phyloP scores from a whole-genome alignment of 2,888 invertebrate species.

The Oscheius onirici region DNA sequence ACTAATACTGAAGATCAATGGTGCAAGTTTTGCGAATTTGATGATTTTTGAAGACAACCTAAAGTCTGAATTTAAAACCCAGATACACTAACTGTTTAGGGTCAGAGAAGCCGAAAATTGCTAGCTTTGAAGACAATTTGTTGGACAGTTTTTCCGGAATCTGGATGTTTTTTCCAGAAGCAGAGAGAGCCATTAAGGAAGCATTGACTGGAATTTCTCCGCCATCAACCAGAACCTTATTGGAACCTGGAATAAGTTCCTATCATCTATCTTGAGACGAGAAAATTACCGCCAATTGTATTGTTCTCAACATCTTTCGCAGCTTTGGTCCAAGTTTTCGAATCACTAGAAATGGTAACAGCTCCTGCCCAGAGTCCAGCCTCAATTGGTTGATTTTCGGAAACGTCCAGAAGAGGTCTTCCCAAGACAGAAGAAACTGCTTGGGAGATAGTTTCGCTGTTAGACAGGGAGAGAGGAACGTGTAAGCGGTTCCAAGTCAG shows the following conservation, averaged over 20 bases:
- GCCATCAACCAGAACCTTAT: constrained; percentile 1
- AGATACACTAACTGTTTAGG: not conserved
- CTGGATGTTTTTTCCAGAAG: not conserved
- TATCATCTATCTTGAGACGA: too few relatives aligned
- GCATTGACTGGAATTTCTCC: constrained; percentile 11
- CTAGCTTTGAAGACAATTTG: not conserved
- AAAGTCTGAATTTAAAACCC: not conserved
- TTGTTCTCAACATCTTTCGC: not conserved
- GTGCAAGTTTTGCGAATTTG: not conserved
- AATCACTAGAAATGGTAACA: not conserved
- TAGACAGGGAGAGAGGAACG: not conserved
- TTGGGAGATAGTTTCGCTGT: not conserved
- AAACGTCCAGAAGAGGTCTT: constrained; percentile 10
- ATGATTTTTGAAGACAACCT: not conserved
- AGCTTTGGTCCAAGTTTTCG: not conserved
- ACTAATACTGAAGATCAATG: not conserved
- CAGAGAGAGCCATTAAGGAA: not conserved
- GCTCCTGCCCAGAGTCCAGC: constrained; percentile 14
- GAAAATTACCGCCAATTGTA: not conserved
- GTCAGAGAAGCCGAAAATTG: constrained; percentile 2
- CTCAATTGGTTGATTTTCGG: not conserved
- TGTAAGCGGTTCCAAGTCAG: constrained; percentile 9
- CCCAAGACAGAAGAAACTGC: not conserved
- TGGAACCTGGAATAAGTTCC: not conserved
- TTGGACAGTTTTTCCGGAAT: not conserved